Base-by-base conservation (phyloP, 2,113 vertebrate genomes). In the Pardalotus punctatus region DNA sequence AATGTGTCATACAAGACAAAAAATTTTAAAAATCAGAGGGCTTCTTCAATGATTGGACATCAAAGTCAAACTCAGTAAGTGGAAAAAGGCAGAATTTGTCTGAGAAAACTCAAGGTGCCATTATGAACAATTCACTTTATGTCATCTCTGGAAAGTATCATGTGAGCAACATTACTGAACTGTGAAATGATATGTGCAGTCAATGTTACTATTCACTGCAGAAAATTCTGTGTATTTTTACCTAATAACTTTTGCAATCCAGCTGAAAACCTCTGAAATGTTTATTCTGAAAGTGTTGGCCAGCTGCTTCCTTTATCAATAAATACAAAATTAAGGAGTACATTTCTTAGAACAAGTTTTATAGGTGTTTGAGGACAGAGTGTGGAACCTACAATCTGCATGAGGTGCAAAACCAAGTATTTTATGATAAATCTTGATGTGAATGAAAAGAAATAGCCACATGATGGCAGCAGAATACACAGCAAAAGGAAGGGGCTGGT, bases 391-490 rank as follows among this genome's bases (percentile, higher is more conserved):
- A 21, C 9, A 70, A 85, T 62, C 70, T 53, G 45, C 20, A 21
- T 2, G 2, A 57, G 11, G 28, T 48, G 24, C 17, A 81, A 83
- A 82, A 20, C 2, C 12, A 33, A 43, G 8, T 57, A 77, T 36
- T 65, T 51, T 29, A 56, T 35, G 25, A 10, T 31, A 51, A 31
- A 48, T 40, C 31, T 33, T 69, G 14, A 72, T 38, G 69, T 54
- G 64, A 92, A 28, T 64, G 56, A 51, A 76, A 95, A 88, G 48
- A 67, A 95, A 81, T 48, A 85, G 38, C 96, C 97, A 96, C 97
- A 91, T 83, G 96, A 95, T 97, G 96, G 95, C 92, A 88, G 95
- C 92, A 97, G 95, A 95, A 90, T 91, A 96, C 96, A 94, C 1
- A 6, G 47, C 81, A 91, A 79, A 35, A 88, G 8, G 81, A 36